phyloP scores from a whole-genome alignment of 2,888 invertebrate genomes.

The Omphaloscelis lunosa region DNA sequence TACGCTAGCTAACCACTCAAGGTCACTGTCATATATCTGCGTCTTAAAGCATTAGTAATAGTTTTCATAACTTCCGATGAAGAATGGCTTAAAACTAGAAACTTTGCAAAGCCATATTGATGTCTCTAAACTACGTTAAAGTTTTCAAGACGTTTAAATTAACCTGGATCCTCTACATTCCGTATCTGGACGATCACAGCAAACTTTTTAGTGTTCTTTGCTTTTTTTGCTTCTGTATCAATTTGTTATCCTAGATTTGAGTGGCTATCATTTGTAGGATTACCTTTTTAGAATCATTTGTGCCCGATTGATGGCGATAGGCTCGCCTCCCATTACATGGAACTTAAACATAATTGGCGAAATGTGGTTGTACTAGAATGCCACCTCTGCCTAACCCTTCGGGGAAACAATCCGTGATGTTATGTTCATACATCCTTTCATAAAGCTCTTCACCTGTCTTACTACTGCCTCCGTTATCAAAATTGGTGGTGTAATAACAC shows the following conservation, averaged over 20 bases:
- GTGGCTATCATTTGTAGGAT: background rate
- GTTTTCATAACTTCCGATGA: conserved; percentile 3
- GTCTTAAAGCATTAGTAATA: background rate
- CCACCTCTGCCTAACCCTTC: background rate
- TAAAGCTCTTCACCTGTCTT: background rate
- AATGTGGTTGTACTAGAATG: background rate
- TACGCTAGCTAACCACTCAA: no score
- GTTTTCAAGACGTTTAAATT: background rate
- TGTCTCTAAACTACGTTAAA: conserved; percentile 8
- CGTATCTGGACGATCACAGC: background rate
- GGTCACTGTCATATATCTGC: no score
- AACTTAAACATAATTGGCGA: background rate
- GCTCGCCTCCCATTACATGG: no score
- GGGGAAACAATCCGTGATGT: background rate
- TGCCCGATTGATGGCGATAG: background rate
- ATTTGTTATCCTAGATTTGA: background rate
- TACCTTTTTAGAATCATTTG: no score
- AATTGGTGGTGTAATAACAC: background rate
- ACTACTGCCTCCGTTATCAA: background rate
- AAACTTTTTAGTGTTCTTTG: no score
- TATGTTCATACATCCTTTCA: background rate
- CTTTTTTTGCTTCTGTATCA: background rate
- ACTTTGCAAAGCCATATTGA: conserved; percentile 16
- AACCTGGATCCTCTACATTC: background rate
- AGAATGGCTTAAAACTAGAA: background rate